phyloP scores from a whole-genome alignment of 1,140 invertebrate genomes.

The Orius laevigatus region DNA sequence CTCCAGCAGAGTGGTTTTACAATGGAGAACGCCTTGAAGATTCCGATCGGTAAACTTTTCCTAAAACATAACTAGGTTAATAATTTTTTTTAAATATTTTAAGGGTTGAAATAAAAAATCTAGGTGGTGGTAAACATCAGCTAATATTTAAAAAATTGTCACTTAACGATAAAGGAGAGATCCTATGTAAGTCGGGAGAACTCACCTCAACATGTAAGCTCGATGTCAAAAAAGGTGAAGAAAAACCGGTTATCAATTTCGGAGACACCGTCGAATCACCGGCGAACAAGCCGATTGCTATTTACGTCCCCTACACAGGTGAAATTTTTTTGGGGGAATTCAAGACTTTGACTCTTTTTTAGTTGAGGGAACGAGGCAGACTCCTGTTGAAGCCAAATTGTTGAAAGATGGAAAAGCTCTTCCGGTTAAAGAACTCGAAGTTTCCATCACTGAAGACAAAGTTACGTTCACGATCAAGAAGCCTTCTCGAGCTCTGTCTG shows the following conservation, averaged over 20 bases:
- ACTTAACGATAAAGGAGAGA: constrained; percentile 68
- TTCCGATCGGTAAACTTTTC: constrained; percentile 38
- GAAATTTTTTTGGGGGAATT: constrained; percentile 18
- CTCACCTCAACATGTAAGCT: constrained; percentile 63
- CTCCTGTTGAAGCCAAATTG: constrained; percentile 73
- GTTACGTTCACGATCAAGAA: constrained; percentile 81
- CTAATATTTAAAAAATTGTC: constrained; percentile 70
- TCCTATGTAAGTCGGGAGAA: constrained; percentile 67
- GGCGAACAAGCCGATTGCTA: constrained; percentile 55
- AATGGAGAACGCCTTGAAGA: constrained; percentile 72
- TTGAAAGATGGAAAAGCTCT: constrained; percentile 75
- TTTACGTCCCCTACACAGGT: constrained; percentile 88
- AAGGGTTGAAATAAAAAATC: constrained; percentile 72
- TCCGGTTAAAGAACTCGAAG: constrained; percentile 72
- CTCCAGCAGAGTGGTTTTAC: constrained; percentile 83
- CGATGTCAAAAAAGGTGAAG: constrained; percentile 69
- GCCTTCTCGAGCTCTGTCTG: constrained; percentile 59
- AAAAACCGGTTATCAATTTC: constrained; percentile 61
- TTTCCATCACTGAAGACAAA: constrained; percentile 77
- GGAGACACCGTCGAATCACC: constrained; percentile 68
- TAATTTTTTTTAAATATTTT: constrained; percentile 18
- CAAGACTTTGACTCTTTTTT: constrained; percentile 19
- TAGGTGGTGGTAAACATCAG: constrained; percentile 82
- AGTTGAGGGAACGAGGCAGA: constrained; percentile 74
- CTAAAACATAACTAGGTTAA: not conserved